Evolutionary conservation across 2,888 invertebrate species (phyloP).

Genomic region (Caradrina kadenii): DNA sequence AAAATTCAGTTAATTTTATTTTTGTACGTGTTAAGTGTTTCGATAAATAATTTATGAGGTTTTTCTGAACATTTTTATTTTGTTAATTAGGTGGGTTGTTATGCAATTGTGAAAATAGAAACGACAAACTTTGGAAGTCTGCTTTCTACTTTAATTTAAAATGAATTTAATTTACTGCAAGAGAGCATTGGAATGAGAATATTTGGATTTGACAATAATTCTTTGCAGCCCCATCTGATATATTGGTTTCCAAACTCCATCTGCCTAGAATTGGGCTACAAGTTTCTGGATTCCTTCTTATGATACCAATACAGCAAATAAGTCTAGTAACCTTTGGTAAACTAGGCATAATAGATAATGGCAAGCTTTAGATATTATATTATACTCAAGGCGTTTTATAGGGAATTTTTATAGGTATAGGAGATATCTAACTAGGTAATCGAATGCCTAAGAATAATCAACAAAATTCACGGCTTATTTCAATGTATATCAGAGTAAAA

Average conservation of each 20-base stretch:
- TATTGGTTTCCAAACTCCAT: neutral
- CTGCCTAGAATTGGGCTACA: too few species aligned
- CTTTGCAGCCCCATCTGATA: neutral
- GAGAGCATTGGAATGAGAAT: too few species aligned
- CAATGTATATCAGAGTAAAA: neutral
- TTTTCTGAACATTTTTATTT: slow-evolving; percentile 38
- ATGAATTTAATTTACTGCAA: neutral
- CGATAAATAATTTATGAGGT: slow-evolving; percentile 53
- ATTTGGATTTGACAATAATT: neutral
- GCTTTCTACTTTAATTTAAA: slow-evolving; percentile 2
- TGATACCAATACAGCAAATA: too few species aligned
- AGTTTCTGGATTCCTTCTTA: too few species aligned
- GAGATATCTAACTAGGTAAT: neutral
- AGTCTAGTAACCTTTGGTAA: too few species aligned
- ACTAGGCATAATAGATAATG: too few species aligned
- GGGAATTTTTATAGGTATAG: too few species aligned
- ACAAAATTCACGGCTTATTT: neutral
- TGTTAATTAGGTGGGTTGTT: slow-evolving; percentile 47
- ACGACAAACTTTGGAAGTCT: slow-evolving; percentile 2
- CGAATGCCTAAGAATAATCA: neutral
- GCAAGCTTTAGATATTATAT: too few species aligned
- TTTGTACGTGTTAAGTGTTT: slow-evolving; percentile 46
- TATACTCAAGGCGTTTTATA: too few species aligned
- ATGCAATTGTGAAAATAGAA: slow-evolving; percentile 38
- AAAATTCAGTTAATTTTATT: slow-evolving; percentile 51